A percentile compares a stretch with the other conserved stretches of the same genome.
phyloP scores from a whole-genome alignment of 2,797 vertebrate species.

The Poecilia gillii region DNA sequence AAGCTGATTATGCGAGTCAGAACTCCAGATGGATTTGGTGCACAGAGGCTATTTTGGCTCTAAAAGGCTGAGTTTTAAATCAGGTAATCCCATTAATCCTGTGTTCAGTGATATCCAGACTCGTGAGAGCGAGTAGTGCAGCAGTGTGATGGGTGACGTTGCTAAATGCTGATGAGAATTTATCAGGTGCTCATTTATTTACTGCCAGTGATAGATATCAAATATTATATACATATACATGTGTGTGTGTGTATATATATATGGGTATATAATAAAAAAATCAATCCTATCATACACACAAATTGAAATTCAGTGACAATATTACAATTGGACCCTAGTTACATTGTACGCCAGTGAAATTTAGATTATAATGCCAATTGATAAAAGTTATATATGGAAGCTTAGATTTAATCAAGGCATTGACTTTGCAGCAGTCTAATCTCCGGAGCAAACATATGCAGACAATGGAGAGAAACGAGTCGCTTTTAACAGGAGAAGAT shows the following conservation, averaged over 20 bases:
- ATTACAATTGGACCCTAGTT: not conserved
- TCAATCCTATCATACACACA: not conserved
- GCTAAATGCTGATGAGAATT: constrained; percentile 56
- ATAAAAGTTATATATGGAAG: not conserved
- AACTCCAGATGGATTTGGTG: constrained; percentile 46
- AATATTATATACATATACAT: not conserved
- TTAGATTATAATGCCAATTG: not conserved
- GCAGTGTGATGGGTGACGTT: constrained; percentile 54
- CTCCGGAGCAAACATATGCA: not conserved
- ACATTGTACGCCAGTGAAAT: not conserved
- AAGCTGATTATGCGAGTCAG: constrained; percentile 36
- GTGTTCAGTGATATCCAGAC: constrained; percentile 43
- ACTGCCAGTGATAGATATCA: not conserved
- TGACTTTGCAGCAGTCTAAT: not conserved
- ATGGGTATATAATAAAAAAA: too few species aligned
- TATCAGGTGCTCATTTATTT: constrained; percentile 51
- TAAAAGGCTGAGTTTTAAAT: constrained; percentile 27
- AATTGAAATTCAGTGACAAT: not conserved
- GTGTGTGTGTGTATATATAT: too few species aligned
- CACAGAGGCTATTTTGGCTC: constrained; percentile 46
- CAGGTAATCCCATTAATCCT: constrained; percentile 54
- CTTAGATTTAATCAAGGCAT: not conserved
- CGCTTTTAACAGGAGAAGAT: not conserved
- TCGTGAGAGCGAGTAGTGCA: constrained; percentile 47
- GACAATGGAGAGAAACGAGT: not conserved